Evolutionary conservation across 2,113 vertebrate species (phyloP).

Genomic region (Mastomys natalensis): DNA sequence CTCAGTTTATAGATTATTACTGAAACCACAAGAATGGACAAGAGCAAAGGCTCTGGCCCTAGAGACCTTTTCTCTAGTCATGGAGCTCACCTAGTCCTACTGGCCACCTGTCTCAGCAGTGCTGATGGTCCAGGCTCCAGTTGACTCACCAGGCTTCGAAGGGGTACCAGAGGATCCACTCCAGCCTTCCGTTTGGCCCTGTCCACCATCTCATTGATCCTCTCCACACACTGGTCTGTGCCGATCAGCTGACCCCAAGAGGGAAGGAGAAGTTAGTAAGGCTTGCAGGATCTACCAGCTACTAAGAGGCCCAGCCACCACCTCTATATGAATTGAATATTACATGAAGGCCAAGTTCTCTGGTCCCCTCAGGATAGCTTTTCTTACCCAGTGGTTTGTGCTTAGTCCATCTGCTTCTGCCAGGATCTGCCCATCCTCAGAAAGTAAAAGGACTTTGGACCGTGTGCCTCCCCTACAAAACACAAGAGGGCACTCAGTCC

Average conservation of each 20-base stretch:
- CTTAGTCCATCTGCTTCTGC: constrained; percentile 91
- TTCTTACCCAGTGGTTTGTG: constrained; percentile 94
- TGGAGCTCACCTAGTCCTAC: background rate
- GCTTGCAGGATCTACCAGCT: background rate
- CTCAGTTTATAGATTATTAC: background rate
- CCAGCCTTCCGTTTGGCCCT: constrained; percentile 92
- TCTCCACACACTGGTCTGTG: constrained; percentile 89
- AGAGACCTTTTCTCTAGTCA: background rate
- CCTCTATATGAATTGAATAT: background rate
- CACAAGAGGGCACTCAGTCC: constrained; percentile 63
- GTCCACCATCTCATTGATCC: constrained; percentile 93
- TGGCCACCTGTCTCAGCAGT: background rate
- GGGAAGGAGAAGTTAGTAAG: constrained; percentile 34
- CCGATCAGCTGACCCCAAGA: constrained; percentile 90
- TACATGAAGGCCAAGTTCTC: constrained; percentile 14
- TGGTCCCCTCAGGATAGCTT: background rate
- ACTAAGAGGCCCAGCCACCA: constrained; percentile 1
- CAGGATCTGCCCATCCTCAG: constrained; percentile 90
- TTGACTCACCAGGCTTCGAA: constrained; percentile 91
- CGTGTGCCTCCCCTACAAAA: constrained; percentile 89
- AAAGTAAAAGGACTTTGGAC: constrained; percentile 92
- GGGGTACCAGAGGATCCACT: constrained; percentile 85
- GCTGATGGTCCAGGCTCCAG: background rate
- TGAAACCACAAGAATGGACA: background rate
- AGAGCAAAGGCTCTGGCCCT: background rate